Evolutionary conservation across 2,113 vertebrate genomes (phyloP), one percentile per base, ranked within the genome.

Genomic region (Spea bombifrons): DNA sequence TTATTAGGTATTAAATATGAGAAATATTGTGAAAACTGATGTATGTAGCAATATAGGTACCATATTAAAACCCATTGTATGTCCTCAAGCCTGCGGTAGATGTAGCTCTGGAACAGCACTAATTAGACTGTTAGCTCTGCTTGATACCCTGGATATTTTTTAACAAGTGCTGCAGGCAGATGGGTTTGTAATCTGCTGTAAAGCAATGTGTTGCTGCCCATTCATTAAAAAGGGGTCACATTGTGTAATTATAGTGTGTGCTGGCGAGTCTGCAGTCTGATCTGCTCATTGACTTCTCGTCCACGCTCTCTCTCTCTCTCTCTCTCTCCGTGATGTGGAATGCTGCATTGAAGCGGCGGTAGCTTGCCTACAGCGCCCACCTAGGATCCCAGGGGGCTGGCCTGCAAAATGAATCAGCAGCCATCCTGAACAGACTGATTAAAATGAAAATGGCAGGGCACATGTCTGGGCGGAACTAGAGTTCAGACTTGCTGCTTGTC

Each of bases 341-440:
- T 84, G 85, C 90, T 83, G 89, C 89, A 81, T 76, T 81, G 88
- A 90, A 85, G 92, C 89, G 86, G 86, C 69, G 84, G 88, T 84
- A 84, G 86, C 88, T 88, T 83, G 88, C 92, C 91, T 84, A 84
- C 81, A 91, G 92, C 90, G 86, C 84, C 90, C 90, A 89, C 90
- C 90, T 90, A 86, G 86, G 86, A 83, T 90, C 91, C 92, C 89
- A 84, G 89, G 90, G 91, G 92, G 89, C 88, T 89, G 88, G 88
- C 92, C 91, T 86, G 93, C 91, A 88, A 91, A 92, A 90, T 92
- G 94, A 94, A 93, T 94, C 93, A 93, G 92, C 91, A 94, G 89
- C 89, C 91, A 85, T 90, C 90, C 92, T 87, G 90, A 91, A 92
- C 90, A 90, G 89, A 88, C 90, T 91, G 92, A 93, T 95, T 92